phyloP scores from a whole-genome alignment of 1,140 invertebrate species.

The Bilobella aurantiaca region DNA sequence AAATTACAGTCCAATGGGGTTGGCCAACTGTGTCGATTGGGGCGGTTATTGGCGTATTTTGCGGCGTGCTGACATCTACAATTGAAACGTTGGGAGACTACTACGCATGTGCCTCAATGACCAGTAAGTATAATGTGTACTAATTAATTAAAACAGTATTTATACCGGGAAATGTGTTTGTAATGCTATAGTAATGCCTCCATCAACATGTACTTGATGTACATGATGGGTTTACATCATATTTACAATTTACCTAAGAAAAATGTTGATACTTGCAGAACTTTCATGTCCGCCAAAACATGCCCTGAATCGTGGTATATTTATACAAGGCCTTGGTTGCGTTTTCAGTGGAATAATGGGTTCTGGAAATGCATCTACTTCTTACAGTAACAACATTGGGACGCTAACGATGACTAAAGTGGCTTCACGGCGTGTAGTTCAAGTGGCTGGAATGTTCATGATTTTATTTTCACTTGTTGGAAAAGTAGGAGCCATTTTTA shows the following conservation, averaged over 20 bases:
- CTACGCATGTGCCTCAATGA: constrained; percentile 71
- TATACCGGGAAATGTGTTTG: too few species aligned
- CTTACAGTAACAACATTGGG: constrained; percentile 58
- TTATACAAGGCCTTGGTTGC: constrained; percentile 70
- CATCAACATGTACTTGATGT: too few species aligned
- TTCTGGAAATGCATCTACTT: constrained; percentile 49
- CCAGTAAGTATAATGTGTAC: constrained; percentile 47
- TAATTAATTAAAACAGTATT: too few species aligned
- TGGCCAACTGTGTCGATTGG: constrained; percentile 61
- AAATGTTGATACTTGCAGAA: constrained; percentile 41
- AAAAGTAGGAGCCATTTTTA: constrained; percentile 61
- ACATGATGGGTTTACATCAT: too few species aligned
- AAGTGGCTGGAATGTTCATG: constrained; percentile 39
- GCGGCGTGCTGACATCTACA: constrained; percentile 69
- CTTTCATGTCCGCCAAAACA: constrained; percentile 69
- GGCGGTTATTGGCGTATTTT: constrained; percentile 69
- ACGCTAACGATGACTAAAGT: constrained; percentile 47
- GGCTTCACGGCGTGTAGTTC: constrained; percentile 42
- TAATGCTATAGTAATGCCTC: too few species aligned
- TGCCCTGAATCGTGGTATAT: constrained; percentile 63
- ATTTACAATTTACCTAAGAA: background rate
- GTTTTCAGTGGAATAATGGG: constrained; percentile 62
- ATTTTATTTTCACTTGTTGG: constrained; percentile 40
- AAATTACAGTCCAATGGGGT: constrained; percentile 68
- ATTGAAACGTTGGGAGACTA: constrained; percentile 83